These are phyloP conservation scores for Crotophaga sulcirostris DNA, from an alignment of 2,113 vertebrate species.

Conservation along the genomic window DNA sequence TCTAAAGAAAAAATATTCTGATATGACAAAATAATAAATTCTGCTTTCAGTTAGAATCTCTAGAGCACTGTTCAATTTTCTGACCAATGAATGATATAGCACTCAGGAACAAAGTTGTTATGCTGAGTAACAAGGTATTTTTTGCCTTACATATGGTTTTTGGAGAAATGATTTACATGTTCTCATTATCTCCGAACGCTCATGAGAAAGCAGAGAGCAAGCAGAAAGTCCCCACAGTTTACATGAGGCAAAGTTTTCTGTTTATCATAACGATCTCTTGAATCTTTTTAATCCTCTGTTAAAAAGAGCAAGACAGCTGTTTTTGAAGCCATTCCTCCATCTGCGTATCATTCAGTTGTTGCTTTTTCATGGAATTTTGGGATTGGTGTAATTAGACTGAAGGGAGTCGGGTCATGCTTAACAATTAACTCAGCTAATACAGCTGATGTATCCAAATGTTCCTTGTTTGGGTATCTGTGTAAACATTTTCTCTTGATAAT, in stretches of 20 bases:
- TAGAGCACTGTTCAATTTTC: neutral
- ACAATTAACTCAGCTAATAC: slow-evolving; percentile 32
- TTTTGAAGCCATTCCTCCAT: slow-evolving; percentile 5
- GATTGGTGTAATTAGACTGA: neutral
- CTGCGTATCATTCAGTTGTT: neutral
- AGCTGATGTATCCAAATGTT: neutral
- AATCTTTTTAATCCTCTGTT: slow-evolving; percentile 55
- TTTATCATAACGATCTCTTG: slow-evolving; percentile 45
- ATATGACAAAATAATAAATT: neutral
- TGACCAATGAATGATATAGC: neutral
- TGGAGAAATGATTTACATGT: slow-evolving; percentile 27
- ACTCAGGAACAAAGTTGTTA: neutral
- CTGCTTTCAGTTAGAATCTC: neutral
- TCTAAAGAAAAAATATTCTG: neutral
- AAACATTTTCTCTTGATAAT: neutral
- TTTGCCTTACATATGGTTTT: neutral
- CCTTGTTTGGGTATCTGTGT: neutral
- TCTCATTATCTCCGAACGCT: slow-evolving; percentile 39
- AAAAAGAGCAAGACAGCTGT: slow-evolving; percentile 13
- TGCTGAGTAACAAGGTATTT: neutral
- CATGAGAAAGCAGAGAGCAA: slow-evolving; percentile 33
- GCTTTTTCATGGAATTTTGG: neutral
- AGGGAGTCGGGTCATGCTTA: neutral
- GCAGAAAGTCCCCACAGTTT: slow-evolving; percentile 32
- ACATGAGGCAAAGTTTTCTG: slow-evolving; percentile 31